Base-by-base conservation (phyloP, 2,113 vertebrate genomes). In the Tretioscincus oriximinensis region DNA sequence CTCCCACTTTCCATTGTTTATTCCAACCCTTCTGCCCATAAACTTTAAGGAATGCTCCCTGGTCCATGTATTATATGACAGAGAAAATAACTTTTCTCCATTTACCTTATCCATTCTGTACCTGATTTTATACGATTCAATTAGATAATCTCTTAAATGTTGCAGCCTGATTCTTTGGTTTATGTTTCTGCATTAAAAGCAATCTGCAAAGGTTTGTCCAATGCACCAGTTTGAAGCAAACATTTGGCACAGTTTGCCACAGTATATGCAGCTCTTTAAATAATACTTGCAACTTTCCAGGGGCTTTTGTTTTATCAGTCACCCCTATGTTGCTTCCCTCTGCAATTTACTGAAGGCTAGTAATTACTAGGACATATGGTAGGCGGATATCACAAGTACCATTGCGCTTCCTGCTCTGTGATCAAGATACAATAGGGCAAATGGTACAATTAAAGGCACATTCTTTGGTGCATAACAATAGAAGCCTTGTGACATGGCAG, bases 391-490 rank as follows among this genome's bases (percentile, higher is more conserved):
- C 93, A 94, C 76, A 81, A 91, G 92, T 91, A 95, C 92, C 91
- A 92, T 92, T 92, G 84, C 86, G 82, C 88, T 90, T 82, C 84
- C 86, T 88, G 88, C 89, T 93, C 93, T 94, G 85, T 94, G 94
- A 94, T 94, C 91, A 92, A 93, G 93, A 91, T 88, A 91, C 92
- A 93, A 90, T 90, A 94, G 94, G 94, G 95, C 94, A 95, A 95
- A 93, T 93, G 93, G 92, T 93, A 94, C 95, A 95, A 94, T 95
- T 95, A 95, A 92, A 94, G 91, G 88, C 92, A 93, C 79, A 93
- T 92, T 95, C 92, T 90, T 92, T 92, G 90, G 93, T 94, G 94
- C 93, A 94, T 93, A 94, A 94, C 95, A 95, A 94, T 95, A 93
- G 95, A 94, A 94, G 93, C 89, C 94, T 94, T 86, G 91, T 95